Evolutionary conservation across 2,888 invertebrate genomes (phyloP).

Genomic region (Pedicia rivosa): DNA sequence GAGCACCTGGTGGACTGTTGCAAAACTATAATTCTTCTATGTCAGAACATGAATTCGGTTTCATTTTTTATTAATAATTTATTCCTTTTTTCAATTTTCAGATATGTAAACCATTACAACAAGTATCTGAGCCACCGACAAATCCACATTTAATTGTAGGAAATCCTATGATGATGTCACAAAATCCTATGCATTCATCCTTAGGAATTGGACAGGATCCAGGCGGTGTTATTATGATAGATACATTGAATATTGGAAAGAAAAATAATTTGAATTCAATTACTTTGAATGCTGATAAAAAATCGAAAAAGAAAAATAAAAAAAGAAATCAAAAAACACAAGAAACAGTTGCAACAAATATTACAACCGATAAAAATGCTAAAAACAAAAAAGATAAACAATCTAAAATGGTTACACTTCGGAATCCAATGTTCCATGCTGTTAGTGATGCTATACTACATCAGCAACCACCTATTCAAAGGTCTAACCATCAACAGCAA

Average conservation of each 20-base stretch:
- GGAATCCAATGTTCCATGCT: slow-evolving; percentile 55
- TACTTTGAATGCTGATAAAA: slow-evolving; percentile 16
- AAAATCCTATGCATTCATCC: not conserved
- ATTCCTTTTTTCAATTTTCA: slow-evolving; percentile 8
- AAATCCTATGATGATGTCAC: not conserved
- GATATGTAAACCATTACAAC: slow-evolving; percentile 13
- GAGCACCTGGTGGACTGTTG: too few relatives aligned
- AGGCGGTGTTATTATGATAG: slow-evolving; percentile 28
- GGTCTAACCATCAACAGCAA: slow-evolving; percentile 17
- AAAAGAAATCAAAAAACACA: slow-evolving; percentile 10
- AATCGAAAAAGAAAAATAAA: slow-evolving; percentile 12
- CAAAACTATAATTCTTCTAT: too few relatives aligned
- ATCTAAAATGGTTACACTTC: slow-evolving; percentile 56
- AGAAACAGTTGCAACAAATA: not conserved
- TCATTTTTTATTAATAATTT: not conserved
- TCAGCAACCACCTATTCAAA: slow-evolving; percentile 32
- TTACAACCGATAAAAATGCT: slow-evolving; percentile 15
- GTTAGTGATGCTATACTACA: slow-evolving; percentile 35
- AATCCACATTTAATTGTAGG: slow-evolving; percentile 5
- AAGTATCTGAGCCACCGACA: slow-evolving; percentile 4
- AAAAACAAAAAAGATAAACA: slow-evolving; percentile 23
- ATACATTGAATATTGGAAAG: slow-evolving; percentile 14
- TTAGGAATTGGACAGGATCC: slow-evolving; percentile 15
- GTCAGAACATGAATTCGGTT: too few relatives aligned
- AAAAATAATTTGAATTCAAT: not conserved